These are phyloP conservation scores for Isotomurus palustris DNA, from an alignment of 2,888 invertebrate species.

Conservation along the genomic window DNA sequence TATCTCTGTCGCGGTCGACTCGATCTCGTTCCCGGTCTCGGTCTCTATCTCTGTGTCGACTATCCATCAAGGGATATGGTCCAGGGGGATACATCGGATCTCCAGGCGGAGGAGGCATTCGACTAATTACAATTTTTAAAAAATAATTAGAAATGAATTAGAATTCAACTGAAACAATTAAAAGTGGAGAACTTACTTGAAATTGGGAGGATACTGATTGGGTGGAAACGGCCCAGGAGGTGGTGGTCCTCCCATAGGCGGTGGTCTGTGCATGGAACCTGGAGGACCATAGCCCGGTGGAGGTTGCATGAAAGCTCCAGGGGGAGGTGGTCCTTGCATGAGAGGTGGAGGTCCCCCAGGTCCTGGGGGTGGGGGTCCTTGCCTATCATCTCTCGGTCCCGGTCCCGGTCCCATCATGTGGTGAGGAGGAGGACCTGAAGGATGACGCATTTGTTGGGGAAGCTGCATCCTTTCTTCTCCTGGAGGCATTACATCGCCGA, in stretches of 20 bases:
- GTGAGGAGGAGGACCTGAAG: not conserved
- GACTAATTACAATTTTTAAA: not conserved
- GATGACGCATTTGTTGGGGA: conserved; percentile 6
- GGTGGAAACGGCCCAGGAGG: not conserved
- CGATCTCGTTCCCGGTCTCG: conserved; percentile 2
- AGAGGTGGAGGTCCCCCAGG: not conserved
- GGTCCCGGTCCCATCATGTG: not conserved
- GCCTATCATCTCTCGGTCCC: not conserved
- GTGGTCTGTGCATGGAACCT: conserved; percentile 5
- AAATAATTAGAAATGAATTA: not conserved
- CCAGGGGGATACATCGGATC: not conserved
- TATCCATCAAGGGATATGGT: conserved; percentile 1
- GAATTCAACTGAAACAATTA: too few species aligned
- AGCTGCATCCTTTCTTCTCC: conserved; percentile 34
- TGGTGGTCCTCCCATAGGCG: not conserved
- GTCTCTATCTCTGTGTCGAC: not conserved
- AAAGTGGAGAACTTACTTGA: not conserved
- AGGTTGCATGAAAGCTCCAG: too few species aligned
- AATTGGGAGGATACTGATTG: not conserved
- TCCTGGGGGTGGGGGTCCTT: not conserved
- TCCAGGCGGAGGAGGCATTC: not conserved
- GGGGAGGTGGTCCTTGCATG: not conserved
- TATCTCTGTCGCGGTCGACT: not conserved
- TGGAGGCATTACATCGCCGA: conserved; percentile 36
- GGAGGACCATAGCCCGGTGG: conserved; percentile 4